phyloP scores from a whole-genome alignment of 2,113 vertebrate species.

The Castor canadensis region DNA sequence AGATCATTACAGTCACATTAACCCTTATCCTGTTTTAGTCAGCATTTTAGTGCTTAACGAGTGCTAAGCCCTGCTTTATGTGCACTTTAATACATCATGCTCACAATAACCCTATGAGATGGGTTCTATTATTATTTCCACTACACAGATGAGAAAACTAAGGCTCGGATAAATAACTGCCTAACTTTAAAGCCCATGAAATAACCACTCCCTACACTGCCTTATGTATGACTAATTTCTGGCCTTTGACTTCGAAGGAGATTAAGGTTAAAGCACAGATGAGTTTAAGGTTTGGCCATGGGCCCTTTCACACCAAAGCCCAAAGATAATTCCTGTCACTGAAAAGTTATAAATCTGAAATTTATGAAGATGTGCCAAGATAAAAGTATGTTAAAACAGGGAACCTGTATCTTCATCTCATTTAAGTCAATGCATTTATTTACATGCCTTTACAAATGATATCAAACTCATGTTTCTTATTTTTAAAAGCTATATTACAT shows the following conservation, averaged over 20 bases:
- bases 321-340: neutral
- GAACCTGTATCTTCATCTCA: neutral
- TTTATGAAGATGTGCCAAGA: constrained; percentile 8
- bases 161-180: neutral
- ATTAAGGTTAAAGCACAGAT: neutral
- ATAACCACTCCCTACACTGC: neutral
- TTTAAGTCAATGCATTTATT: constrained; percentile 14
- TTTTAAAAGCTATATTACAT: neutral
- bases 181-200: neutral
- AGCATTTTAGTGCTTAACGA: neutral
- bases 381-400: neutral
- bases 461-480: neutral
- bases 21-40: neutral
- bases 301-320: neutral
- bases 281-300: neutral
- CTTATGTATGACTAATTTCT: neutral
- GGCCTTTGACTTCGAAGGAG: neutral
- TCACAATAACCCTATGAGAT: neutral
- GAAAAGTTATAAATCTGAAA: constrained; percentile 24
- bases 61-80: neutral
- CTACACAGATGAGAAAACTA: neutral
- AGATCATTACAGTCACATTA: neutral
- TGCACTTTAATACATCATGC: neutral
- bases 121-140: neutral
- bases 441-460: neutral